Evolutionary conservation across 1,140 invertebrate species (phyloP).

Genomic region (Ooceraea biroi): DNA sequence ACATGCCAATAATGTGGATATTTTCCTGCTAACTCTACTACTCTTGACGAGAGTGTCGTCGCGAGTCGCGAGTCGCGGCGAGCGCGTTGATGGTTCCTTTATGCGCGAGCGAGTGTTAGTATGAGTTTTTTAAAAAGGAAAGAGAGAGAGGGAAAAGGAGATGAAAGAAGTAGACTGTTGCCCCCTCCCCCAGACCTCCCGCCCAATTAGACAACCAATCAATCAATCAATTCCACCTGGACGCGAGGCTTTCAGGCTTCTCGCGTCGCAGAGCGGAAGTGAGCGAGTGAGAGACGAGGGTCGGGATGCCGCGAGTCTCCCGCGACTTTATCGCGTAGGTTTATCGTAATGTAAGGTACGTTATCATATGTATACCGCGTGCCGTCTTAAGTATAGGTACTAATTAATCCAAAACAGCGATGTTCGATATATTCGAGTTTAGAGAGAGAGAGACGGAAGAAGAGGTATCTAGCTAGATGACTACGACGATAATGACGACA

Average conservation of each 20-base stretch:
- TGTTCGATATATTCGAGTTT: constrained; percentile 83
- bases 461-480: constrained; percentile 30
- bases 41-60: constrained; percentile 28
- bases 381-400: constrained; percentile 71
- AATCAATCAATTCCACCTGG: background rate
- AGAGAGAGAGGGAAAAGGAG: background rate
- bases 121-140: constrained; percentile 60
- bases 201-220: background rate
- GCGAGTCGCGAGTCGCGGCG: constrained; percentile 39
- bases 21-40: constrained; percentile 68
- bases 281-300: constrained; percentile 54
- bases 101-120: constrained; percentile 73
- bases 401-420: constrained; percentile 75
- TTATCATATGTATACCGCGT: constrained; percentile 64
- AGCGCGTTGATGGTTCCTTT: constrained; percentile 82
- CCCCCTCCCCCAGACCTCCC: background rate
- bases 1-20: constrained; percentile 73
- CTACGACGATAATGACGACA: constrained; percentile 48
- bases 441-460: background rate
- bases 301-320: constrained; percentile 18
- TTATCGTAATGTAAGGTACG: constrained; percentile 46
- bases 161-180: background rate
- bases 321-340: constrained; percentile 47
- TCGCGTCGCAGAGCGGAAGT: constrained; percentile 17
- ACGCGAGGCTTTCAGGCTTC: constrained; percentile 41